A percentile compares a stretch with the other conserved stretches of the same genome.
Conservation (phyloP, 2,113 vertebrate genomes). For the Platysteira castanea region DNA sequence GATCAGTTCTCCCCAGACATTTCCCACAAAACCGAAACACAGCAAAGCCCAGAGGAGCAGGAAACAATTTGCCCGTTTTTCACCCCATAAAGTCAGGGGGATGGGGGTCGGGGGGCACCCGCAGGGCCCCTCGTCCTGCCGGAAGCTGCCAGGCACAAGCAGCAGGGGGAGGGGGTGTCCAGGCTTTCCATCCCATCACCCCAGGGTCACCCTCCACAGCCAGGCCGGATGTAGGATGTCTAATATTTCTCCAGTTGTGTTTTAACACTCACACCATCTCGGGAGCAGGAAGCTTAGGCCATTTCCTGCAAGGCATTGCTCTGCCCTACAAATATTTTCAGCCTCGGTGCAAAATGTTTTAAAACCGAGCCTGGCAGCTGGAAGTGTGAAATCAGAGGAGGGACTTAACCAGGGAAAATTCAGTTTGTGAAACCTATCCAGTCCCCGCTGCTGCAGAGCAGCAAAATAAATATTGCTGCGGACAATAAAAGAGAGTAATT, state of each 20-base stretch:
- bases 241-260: constrained; percentile 30
- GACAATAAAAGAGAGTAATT: not conserved
- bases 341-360: not conserved
- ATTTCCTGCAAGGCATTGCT: constrained; percentile 53
- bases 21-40: not conserved
- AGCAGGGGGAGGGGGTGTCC: not conserved
- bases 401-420: not conserved
- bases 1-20: not conserved
- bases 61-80: not conserved
- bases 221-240: constrained; percentile 29
- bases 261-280: constrained; percentile 39
- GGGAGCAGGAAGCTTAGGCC: constrained; percentile 52
- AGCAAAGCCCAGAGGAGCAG: not conserved
- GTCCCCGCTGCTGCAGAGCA: not conserved
- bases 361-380: constrained; percentile 4
- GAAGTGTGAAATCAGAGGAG: not conserved
- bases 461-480: not conserved
- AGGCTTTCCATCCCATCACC: constrained; percentile 6
- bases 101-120: not conserved
- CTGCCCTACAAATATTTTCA: constrained; percentile 15
- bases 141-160: not conserved
- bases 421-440: not conserved
- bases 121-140: not conserved
- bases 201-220: not conserved
- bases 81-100: not conserved